Conservation (phyloP, 2,797 vertebrate species). For the Leucoraja ocellata region DNA sequence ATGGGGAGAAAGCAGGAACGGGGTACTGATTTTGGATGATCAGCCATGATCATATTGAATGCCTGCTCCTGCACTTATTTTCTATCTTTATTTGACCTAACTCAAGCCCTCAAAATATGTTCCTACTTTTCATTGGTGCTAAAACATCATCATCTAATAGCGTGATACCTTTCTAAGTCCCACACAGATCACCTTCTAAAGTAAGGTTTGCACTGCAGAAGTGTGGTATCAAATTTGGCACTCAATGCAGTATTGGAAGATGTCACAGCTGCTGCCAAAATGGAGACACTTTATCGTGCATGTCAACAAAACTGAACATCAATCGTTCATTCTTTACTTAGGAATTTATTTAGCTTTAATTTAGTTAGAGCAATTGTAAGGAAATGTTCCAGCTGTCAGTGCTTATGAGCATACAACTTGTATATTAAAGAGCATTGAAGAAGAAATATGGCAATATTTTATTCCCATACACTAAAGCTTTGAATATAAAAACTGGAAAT, state of each 20-base stretch:
- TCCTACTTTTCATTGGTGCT: neutral
- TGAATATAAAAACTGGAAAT: neutral
- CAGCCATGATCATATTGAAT: too few species aligned
- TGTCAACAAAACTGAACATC: neutral
- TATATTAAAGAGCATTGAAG: neutral
- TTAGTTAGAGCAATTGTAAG: neutral
- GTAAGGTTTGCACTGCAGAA: too few species aligned
- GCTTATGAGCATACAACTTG: neutral
- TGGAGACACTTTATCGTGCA: neutral
- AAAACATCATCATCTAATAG: too few species aligned
- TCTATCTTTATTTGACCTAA: neutral
- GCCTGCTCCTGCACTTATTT: too few species aligned
- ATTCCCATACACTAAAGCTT: constrained; percentile 3
- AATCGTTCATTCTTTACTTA: neutral
- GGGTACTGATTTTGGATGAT: too few species aligned
- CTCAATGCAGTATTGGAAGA: too few species aligned
- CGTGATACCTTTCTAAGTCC: too few species aligned
- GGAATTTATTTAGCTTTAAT: neutral
- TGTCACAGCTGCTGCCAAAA: neutral
- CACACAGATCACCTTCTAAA: too few species aligned
- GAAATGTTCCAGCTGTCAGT: neutral
- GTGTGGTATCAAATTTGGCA: too few species aligned
- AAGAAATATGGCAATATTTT: neutral
- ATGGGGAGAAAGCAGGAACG: too few species aligned
- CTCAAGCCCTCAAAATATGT: neutral